These are phyloP conservation scores for Goniozus legneri DNA, from an alignment of 1,140 invertebrate species.

Conservation along the genomic window DNA sequence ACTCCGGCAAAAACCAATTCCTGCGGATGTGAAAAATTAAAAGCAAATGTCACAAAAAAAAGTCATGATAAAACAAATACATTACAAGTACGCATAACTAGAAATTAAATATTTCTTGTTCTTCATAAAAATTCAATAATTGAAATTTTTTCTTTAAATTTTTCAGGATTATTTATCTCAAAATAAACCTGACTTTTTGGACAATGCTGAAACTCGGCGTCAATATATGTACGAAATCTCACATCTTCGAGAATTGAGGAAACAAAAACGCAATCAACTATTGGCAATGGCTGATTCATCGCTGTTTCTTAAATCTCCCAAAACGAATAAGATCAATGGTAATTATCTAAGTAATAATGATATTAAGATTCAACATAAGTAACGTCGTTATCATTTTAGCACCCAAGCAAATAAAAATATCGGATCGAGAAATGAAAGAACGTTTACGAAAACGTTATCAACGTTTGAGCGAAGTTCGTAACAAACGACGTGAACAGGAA, in stretches of 20 bases:
- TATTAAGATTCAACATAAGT: neutral
- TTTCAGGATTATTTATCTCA: conserved; percentile 46
- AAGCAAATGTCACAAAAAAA: conserved; percentile 10
- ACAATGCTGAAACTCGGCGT: conserved; percentile 46
- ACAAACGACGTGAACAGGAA: conserved; percentile 48
- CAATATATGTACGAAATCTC: conserved; percentile 48
- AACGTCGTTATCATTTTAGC: neutral
- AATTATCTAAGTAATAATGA: conserved; percentile 2
- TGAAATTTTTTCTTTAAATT: neutral
- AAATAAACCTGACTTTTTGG: conserved; percentile 48
- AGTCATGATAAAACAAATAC: conserved; percentile 21
- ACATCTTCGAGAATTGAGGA: conserved; percentile 41
- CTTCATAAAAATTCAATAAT: neutral
- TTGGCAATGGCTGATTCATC: conserved; percentile 41
- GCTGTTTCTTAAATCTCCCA: conserved; percentile 26
- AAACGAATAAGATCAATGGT: conserved; percentile 31
- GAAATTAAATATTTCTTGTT: neutral
- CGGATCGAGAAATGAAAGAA: conserved; percentile 49
- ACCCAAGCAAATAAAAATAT: conserved; percentile 41
- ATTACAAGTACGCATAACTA: conserved; percentile 29
- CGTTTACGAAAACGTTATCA: conserved; percentile 52
- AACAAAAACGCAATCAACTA: conserved; percentile 42
- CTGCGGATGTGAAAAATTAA: conserved; percentile 28
- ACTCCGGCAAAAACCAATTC: conserved; percentile 16
- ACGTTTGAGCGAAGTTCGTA: conserved; percentile 50